Percentiles rank a stretch among this genome's conserved stretches.
These are phyloP conservation scores for Drosophila rhopaloa DNA, from an alignment of 1,140 invertebrate species.

Conservation along the genomic window DNA sequence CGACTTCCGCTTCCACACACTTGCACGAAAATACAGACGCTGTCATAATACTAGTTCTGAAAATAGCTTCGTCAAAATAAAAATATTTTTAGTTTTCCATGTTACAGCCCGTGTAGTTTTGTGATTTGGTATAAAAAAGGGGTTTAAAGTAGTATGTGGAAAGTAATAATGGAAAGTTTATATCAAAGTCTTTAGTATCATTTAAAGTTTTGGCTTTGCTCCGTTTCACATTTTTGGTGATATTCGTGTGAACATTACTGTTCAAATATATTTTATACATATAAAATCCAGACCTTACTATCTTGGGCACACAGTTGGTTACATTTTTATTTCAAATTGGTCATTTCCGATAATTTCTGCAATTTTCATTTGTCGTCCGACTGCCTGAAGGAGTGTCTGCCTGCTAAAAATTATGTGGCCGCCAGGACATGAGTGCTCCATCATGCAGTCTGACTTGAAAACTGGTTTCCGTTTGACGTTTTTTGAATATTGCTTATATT, in stretches of 20 bases:
- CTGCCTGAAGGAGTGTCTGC: conserved; percentile 38
- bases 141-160: too few relatives aligned
- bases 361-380: conserved; percentile 77
- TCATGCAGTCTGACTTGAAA: conserved; percentile 66
- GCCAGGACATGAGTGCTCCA: conserved; percentile 64
- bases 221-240: not conserved
- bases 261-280: not conserved
- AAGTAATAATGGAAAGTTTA: too few relatives aligned
- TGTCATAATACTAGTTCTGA: conserved; percentile 4
- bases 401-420: conserved; percentile 5
- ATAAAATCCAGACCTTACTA: not conserved
- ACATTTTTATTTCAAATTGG: conserved; percentile 79
- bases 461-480: conserved; percentile 73
- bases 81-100: too few relatives aligned
- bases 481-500: conserved; percentile 58
- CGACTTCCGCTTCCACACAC: conserved; percentile 46
- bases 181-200: too few relatives aligned
- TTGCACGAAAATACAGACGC: not conserved
- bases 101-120: too few relatives aligned
- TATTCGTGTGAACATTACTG: not conserved
- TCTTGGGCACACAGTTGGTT: conserved; percentile 21
- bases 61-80: not conserved
- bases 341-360: conserved; percentile 78
- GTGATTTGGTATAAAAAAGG: too few relatives aligned
- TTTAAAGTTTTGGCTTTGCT: too few relatives aligned